phyloP scores from a whole-genome alignment of 92 coral and sea anemone species.

The Montipora capitata region DNA sequence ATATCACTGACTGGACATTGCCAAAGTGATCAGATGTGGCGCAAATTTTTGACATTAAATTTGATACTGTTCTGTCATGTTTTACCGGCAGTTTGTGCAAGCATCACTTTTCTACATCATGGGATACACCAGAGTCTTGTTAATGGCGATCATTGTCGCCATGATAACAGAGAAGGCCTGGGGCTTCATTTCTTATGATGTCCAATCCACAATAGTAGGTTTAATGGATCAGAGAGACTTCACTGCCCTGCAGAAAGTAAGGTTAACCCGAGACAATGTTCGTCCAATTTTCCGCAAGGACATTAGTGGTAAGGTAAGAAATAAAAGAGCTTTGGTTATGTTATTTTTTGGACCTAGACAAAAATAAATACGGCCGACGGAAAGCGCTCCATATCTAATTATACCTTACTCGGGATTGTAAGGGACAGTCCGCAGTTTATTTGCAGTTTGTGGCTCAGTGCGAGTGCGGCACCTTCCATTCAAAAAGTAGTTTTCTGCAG shows the following conservation, averaged over 20 bases:
- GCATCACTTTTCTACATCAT: constrained; percentile 1
- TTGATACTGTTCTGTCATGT: neutral
- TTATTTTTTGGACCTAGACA: neutral
- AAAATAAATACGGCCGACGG: neutral
- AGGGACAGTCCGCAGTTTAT: too few species aligned
- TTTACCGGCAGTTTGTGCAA: neutral
- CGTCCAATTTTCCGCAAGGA: constrained; percentile 25
- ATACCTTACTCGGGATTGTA: neutral
- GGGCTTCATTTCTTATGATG: constrained; percentile 5
- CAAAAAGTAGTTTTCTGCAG: neutral
- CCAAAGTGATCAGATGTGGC: neutral
- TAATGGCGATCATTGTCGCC: constrained; percentile 9
- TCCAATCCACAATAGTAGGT: constrained; percentile 13
- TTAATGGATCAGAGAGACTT: constrained; percentile 17
- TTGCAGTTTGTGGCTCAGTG: too few species aligned
- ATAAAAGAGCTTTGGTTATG: neutral
- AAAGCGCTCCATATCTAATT: constrained; percentile 1
- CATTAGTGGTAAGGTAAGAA: neutral
- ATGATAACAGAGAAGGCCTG: constrained; percentile 3
- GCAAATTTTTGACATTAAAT: neutral
- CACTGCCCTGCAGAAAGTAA: constrained; percentile 9
- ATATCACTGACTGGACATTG: neutral
- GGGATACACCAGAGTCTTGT: constrained; percentile 15
- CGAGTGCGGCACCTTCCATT: too few species aligned
- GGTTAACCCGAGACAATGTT: constrained; percentile 2